These are phyloP conservation scores for Harpagus bidentatus DNA, from an alignment of 2,113 vertebrate species.

Conservation along the genomic window DNA sequence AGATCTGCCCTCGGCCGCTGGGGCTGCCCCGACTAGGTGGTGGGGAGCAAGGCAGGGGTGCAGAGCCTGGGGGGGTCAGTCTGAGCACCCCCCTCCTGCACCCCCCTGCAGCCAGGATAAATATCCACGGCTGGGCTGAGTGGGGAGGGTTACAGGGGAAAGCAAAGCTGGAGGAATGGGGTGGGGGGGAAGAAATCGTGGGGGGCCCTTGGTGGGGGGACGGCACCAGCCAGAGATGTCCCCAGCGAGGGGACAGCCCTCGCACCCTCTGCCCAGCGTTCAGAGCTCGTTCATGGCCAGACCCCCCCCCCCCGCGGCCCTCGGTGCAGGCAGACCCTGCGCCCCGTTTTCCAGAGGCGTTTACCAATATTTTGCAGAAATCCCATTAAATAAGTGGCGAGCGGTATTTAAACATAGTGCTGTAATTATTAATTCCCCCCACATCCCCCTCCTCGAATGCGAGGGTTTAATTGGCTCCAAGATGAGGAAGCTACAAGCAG, in stretches of 20 bases:
- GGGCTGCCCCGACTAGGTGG: background rate
- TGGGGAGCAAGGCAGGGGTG: background rate
- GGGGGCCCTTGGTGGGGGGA: fast-evolving
- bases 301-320: fast-evolving
- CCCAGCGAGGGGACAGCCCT: background rate
- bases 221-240: background rate
- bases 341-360: fast-evolving
- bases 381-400: background rate
- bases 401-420: background rate
- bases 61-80: fast-evolving
- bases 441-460: background rate
- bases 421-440: background rate
- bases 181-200: fast-evolving
- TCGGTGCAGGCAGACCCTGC: background rate
- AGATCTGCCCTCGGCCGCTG: fast-evolving
- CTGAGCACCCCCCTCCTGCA: background rate
- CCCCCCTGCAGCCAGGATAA: background rate
- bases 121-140: background rate
- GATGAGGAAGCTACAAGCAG: background rate
- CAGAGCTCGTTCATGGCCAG: background rate
- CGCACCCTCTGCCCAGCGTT: fast-evolving
- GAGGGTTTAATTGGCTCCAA: background rate
- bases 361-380: background rate
- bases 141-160: background rate
- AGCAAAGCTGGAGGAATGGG: background rate